Percentiles rank a stretch among this genome's conserved stretches.
Evolutionary conservation across 2,888 invertebrate genomes (phyloP).

Genomic region (Molorchus minor): DNA sequence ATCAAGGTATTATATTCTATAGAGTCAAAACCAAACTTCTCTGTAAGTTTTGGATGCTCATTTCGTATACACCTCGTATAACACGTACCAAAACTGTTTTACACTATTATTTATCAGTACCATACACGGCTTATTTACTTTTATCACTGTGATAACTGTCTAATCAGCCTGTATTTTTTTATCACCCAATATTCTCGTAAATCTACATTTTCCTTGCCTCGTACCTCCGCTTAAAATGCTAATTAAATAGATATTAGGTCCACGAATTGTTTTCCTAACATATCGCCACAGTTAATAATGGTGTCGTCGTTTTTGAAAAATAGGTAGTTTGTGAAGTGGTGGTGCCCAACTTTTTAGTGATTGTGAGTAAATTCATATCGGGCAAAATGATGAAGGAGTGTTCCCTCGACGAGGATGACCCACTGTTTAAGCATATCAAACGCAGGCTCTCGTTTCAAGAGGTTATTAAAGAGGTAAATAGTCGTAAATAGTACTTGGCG

Average conservation of each 20-base stretch:
- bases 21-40: too few relatives aligned
- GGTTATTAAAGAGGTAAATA: slow-evolving; percentile 33
- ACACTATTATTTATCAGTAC: background rate
- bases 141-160: slow-evolving; percentile 15
- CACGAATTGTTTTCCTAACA: slow-evolving; percentile 14
- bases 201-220: slow-evolving; percentile 8
- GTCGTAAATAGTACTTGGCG: too few relatives aligned
- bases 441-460: slow-evolving; percentile 35
- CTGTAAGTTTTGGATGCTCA: background rate
- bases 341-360: background rate
- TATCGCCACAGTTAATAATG: background rate
- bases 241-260: slow-evolving; percentile 29
- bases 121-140: background rate
- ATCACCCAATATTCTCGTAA: slow-evolving; percentile 1
- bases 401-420: slow-evolving; percentile 39
- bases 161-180: slow-evolving; percentile 9
- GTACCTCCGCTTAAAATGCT: slow-evolving; percentile 30
- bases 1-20: too few relatives aligned
- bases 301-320: background rate
- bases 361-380: slow-evolving; percentile 8
- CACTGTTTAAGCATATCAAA: slow-evolving; percentile 29
- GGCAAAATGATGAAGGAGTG: slow-evolving; percentile 39
- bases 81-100: slow-evolving; percentile 4
- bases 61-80: background rate
- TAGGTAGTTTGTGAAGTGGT: too few relatives aligned